Percentiles rank a stretch among this genome's conserved stretches.
These are phyloP conservation scores for Nemoura dubitans DNA, from an alignment of 2,888 invertebrate genomes.

Conservation along the genomic window DNA sequence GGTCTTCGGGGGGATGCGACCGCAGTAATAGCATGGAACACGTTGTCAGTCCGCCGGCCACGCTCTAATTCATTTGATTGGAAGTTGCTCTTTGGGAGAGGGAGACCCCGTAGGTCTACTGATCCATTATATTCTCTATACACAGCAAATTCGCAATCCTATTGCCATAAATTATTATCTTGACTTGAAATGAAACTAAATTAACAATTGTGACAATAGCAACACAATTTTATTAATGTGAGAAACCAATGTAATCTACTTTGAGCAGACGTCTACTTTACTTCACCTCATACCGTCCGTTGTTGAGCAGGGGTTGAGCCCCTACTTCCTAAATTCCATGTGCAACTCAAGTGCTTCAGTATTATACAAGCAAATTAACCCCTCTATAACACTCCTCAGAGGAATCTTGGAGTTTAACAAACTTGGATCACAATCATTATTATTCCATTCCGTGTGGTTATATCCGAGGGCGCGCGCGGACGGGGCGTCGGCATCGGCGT, in stretches of 20 bases:
- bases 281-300: background rate
- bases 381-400: background rate
- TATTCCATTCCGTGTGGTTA: slow-evolving; percentile 17
- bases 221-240: background rate
- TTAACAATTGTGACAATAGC: background rate
- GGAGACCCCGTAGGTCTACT: background rate
- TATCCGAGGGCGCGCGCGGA: slow-evolving; percentile 1
- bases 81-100: background rate
- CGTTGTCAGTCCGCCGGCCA: background rate
- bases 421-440: slow-evolving; percentile 16
- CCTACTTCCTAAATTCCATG: background rate
- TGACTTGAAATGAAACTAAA: background rate
- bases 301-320: background rate
- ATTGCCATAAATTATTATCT: background rate
- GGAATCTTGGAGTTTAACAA: background rate
- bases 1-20: background rate
- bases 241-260: background rate
- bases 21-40: background rate
- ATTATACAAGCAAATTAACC: background rate
- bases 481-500: background rate
- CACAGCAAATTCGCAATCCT: background rate
- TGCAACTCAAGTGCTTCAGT: background rate
- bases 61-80: slow-evolving; percentile 7
- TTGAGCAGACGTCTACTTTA: background rate
- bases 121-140: background rate